These are phyloP conservation scores for Nasonia longicornis DNA, from an alignment of 1,140 invertebrate genomes.

Conservation along the genomic window DNA sequence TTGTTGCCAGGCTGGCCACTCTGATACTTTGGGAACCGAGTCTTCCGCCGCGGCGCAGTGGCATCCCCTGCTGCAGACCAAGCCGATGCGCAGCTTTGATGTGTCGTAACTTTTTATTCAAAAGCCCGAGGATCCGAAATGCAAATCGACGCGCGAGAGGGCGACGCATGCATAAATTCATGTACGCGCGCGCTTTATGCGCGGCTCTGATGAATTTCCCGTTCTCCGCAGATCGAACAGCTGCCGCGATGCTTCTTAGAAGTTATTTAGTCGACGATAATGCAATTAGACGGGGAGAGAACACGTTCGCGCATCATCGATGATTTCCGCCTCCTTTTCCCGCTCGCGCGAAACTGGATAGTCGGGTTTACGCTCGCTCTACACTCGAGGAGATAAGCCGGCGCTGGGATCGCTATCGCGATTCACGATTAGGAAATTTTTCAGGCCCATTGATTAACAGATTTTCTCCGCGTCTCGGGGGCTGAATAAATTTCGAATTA, in stretches of 20 bases:
- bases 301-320: conserved; percentile 12
- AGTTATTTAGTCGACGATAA: conserved; percentile 43
- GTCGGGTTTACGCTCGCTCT: neutral
- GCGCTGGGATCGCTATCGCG: conserved; percentile 22
- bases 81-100: conserved; percentile 19
- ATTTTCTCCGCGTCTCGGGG: conserved; percentile 3
- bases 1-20: conserved; percentile 13
- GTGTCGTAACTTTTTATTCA: conserved; percentile 45
- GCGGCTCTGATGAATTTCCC: conserved; percentile 34
- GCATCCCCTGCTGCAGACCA: neutral
- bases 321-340: conserved; percentile 13
- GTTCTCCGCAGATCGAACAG: conserved; percentile 15
- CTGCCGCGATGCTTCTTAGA: neutral
- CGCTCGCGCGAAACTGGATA: conserved; percentile 23
- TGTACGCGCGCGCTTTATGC: conserved; percentile 8
- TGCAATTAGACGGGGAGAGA: conserved; percentile 35
- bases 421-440: conserved; percentile 33
- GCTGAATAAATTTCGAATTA: conserved; percentile 33
- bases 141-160: conserved; percentile 32
- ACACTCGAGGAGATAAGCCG: conserved; percentile 37
- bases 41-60: neutral
- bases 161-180: conserved; percentile 42
- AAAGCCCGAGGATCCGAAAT: conserved; percentile 44
- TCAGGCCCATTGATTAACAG: conserved; percentile 39
- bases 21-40: neutral